Base-by-base conservation (phyloP, 2,888 invertebrate genomes). In the Agonopterix heracliana region DNA sequence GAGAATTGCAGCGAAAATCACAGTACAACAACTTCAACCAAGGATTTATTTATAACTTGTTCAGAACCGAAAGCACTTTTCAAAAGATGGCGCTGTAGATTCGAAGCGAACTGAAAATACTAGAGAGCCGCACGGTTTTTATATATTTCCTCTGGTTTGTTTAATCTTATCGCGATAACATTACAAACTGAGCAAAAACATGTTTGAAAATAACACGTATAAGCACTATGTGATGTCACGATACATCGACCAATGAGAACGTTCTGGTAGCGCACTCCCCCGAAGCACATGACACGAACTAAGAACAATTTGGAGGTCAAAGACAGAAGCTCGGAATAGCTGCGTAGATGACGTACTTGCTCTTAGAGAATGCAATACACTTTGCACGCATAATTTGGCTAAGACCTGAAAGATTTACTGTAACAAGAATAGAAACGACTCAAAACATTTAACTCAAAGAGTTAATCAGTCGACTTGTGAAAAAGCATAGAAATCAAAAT, bases 161-260 rank as follows among this genome's bases (percentile, higher is more conserved):
- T 59, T 65, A 68, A 79, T 78, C 75, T 79, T 76, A 78, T 81
- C 77, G 64, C 57, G 74, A 77, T 78, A 77, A 63, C 60, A 61
- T 68, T 69, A 68, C 63, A 44, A 54, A 66, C 60, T 61, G 67
- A 63, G 63, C 63, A 63, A 70, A 72, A 72, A 67, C 68, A 60
- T 61, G 70, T 68, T 68, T 66, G 61, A 76, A 80, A 83, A 82
- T 78, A 84, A 77, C 65, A 69, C 64, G 58, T 62, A 56, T 17
- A 58, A 63, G 55, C 59, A 51, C 36, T 45, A 17, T 17, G 61
- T 79, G 79, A 83, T 81, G 81, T 83, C 83, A 83, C 63, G 38
- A 41, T 14, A 17, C 26, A 38, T 50, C 62, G 52, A 56, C 86
- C 85, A 86, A 87, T 84, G 52, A 64, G 55, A 61, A 61, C 51